Evolutionary conservation across 1,140 invertebrate genomes (phyloP), one percentile per base, ranked within the genome.

Genomic region (Rhyzopertha dominica): DNA sequence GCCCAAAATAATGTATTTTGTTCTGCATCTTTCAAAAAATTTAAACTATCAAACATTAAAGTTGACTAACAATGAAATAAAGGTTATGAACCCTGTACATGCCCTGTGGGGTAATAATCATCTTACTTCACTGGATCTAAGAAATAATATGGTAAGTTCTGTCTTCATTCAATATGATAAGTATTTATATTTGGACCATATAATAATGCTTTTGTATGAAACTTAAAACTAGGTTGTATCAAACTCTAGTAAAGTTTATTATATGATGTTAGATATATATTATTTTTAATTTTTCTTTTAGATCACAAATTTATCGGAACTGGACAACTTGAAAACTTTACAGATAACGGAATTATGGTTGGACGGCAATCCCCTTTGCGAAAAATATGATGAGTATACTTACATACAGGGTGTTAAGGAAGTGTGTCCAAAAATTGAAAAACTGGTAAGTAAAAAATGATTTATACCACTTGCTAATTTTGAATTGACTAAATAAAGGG

Each of bases 351-450:
- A 91, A 60, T 59, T 94, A 26, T 74, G 75, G 19, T 67, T 94
- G 26, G 79, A 83, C 63, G 84, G 82, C 47, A 94, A 95, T 71
- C 84, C 86, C 1, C 58, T 91, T 10, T 84, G 81, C 65, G 76
- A 80, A 56, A 83, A 80, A 54, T 90, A 81, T 65, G 80, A 77
- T 63, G 80, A 84, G 54, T 73, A 80, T 53, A 74, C 58, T 70
- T 80, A 39, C 91, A 86, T 69, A 69, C 87, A 69, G 87, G 85
- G 44, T 12, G 42, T 65, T 16, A 53, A 47, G 42, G 41, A 50
- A 14, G 10, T 50, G 19, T 61, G 58, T 43, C 56, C 54, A 13
- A 50, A 47, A 22, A 26, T 66, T 31, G 46, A 51, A 40, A 58
- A 54, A 43, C 40, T 66, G 35, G 62, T 62, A 51, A 51, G 47